Evolutionary conservation across 2,797 vertebrate genomes (phyloP).

Genomic region (Syndactyla subalaris): DNA sequence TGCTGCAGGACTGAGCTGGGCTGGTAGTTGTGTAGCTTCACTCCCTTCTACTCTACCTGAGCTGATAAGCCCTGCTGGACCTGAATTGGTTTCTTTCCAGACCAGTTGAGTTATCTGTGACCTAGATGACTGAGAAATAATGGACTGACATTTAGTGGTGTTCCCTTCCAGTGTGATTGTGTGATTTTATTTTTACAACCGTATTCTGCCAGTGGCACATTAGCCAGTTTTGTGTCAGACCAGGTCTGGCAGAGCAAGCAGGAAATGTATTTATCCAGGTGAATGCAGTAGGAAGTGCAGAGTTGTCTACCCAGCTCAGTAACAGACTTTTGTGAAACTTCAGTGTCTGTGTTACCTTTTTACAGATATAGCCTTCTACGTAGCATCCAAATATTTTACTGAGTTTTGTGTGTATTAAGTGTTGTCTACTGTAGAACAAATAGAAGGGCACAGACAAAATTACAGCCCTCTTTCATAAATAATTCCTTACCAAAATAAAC

Average conservation of each 20-base stretch:
- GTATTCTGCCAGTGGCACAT: not conserved
- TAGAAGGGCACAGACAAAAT: not conserved
- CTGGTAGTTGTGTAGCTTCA: not conserved
- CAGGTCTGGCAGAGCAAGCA: not conserved
- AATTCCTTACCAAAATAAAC: not conserved
- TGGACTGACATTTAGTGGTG: not conserved
- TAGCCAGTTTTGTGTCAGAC: not conserved
- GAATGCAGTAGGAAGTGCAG: not conserved
- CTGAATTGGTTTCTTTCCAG: not conserved
- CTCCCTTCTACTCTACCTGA: not conserved
- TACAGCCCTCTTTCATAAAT: not conserved
- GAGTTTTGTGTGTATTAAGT: not conserved
- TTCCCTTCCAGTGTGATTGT: not conserved
- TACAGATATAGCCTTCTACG: not conserved
- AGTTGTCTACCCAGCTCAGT: not conserved
- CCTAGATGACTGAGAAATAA: not conserved
- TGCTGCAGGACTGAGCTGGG: not conserved
- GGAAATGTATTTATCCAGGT: not conserved
- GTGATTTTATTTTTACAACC: not conserved
- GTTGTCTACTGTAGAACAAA: not conserved
- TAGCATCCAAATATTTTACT: not conserved
- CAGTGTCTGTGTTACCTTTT: not conserved
- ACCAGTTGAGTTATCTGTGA: not conserved
- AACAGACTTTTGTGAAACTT: not conserved
- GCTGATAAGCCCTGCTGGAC: not conserved